phyloP scores from a whole-genome alignment of 1,140 invertebrate genomes.

The Chelonus insularis region DNA sequence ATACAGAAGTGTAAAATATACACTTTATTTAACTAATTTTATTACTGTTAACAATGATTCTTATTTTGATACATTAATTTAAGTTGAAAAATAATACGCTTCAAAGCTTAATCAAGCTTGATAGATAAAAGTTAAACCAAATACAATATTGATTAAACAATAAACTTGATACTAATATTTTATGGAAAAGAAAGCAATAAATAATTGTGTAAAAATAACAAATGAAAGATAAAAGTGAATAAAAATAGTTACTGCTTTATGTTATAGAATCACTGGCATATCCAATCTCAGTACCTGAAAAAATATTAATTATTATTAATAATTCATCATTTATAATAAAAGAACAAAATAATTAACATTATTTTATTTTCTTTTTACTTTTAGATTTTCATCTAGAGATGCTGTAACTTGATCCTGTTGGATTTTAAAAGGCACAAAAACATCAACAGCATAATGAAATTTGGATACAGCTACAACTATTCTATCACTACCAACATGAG shows the following conservation, averaged over 20 bases:
- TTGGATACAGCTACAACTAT: slow-evolving; percentile 67
- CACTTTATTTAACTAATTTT: slow-evolving; percentile 10
- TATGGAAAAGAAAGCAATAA: too few relatives aligned
- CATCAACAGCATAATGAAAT: slow-evolving; percentile 66
- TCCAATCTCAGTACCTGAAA: slow-evolving; percentile 47
- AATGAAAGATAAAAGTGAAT: neutral
- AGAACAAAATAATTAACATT: slow-evolving; percentile 12
- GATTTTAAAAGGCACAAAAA: slow-evolving; percentile 68
- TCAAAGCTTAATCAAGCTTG: too few relatives aligned
- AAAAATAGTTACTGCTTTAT: neutral
- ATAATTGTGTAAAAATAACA: neutral
- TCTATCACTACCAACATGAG: slow-evolving; percentile 74
- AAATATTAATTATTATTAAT: neutral
- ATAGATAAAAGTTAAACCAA: too few relatives aligned
- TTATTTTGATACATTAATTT: too few relatives aligned
- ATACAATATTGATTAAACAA: too few relatives aligned
- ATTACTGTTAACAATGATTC: too few relatives aligned
- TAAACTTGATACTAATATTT: too few relatives aligned
- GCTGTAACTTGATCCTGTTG: slow-evolving; percentile 64
- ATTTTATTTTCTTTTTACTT: too few relatives aligned
- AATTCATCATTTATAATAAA: neutral
- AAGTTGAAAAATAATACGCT: too few relatives aligned
- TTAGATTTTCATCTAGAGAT: slow-evolving; percentile 63
- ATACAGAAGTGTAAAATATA: slow-evolving; percentile 74
- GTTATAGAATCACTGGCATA: slow-evolving; percentile 33